Evolutionary conservation across 2,113 vertebrate species (phyloP).

Genomic region (rat (Rattus norvegicus)): DNA sequence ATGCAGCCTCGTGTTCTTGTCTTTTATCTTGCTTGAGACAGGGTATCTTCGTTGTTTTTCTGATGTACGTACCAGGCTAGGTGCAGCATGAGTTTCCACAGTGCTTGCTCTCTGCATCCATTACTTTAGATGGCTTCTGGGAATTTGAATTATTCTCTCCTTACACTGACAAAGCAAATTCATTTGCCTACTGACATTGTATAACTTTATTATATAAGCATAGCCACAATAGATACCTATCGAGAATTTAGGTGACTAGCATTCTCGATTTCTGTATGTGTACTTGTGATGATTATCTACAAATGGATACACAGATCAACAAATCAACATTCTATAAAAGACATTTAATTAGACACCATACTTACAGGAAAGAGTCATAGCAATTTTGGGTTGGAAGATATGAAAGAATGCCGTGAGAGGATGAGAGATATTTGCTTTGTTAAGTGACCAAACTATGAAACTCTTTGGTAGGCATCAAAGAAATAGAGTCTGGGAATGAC

Average conservation of each 20-base stretch:
- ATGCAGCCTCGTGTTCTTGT: neutral
- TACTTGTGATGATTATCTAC: neutral
- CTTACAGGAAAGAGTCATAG: neutral
- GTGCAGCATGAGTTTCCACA: neutral
- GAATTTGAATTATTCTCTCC: neutral
- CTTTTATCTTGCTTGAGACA: neutral
- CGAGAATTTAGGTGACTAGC: conserved; percentile 27
- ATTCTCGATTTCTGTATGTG: neutral
- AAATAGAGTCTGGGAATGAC: conserved; percentile 69
- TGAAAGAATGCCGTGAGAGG: neutral
- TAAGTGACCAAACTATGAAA: conserved; percentile 70
- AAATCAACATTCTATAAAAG: neutral
- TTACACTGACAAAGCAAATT: neutral
- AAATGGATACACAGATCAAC: conserved; percentile 10
- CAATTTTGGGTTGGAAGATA: neutral
- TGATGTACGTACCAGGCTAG: neutral
- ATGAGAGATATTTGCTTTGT: conserved; percentile 34
- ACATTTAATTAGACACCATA: neutral
- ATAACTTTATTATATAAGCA: neutral
- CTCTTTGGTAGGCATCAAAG: conserved; percentile 64
- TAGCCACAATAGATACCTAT: neutral
- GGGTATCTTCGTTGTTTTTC: neutral
- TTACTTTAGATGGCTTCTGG: neutral
- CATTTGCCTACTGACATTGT: neutral
- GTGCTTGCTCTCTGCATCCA: neutral